phyloP scores from a whole-genome alignment of 2,888 invertebrate genomes.

The Eudiplozoon nipponicum region DNA sequence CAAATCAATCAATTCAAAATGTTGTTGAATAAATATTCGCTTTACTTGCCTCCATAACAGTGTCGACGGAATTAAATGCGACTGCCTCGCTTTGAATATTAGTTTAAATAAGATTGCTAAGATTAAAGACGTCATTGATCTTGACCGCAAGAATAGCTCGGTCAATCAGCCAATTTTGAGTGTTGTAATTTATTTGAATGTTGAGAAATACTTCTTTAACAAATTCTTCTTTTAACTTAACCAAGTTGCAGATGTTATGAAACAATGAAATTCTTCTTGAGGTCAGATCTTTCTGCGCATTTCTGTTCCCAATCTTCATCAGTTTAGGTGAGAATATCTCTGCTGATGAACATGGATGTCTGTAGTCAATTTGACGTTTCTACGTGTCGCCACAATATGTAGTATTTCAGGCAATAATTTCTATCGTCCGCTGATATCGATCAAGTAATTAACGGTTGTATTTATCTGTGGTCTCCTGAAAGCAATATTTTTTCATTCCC shows the following conservation, averaged over 20 bases:
- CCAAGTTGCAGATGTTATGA: not conserved
- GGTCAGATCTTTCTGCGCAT: slow-evolving; percentile 3
- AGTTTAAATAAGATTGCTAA: not conserved
- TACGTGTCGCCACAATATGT: slow-evolving; percentile 15
- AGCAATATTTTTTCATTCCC: slow-evolving; percentile 7
- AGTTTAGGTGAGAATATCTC: slow-evolving; percentile 6
- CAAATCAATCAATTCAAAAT: too few species aligned
- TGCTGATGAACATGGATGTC: slow-evolving; percentile 14
- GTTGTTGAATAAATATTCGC: too few species aligned
- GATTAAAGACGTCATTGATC: not conserved
- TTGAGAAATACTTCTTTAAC: not conserved
- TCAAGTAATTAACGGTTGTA: slow-evolving; percentile 15
- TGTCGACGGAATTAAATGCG: too few species aligned
- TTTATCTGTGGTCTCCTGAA: slow-evolving; percentile 17
- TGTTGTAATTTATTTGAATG: not conserved
- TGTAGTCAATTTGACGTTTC: slow-evolving; percentile 6
- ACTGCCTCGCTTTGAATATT: too few species aligned
- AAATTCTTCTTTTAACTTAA: not conserved
- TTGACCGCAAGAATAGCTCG: not conserved
- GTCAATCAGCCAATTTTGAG: not conserved
- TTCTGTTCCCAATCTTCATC: slow-evolving; percentile 13
- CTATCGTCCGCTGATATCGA: slow-evolving; percentile 14
- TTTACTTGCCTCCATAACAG: too few species aligned
- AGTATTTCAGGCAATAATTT: slow-evolving; percentile 17
- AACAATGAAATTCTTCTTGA: not conserved